phyloP scores from a whole-genome alignment of 2,797 vertebrate genomes.

The Molossus alvarezi region DNA sequence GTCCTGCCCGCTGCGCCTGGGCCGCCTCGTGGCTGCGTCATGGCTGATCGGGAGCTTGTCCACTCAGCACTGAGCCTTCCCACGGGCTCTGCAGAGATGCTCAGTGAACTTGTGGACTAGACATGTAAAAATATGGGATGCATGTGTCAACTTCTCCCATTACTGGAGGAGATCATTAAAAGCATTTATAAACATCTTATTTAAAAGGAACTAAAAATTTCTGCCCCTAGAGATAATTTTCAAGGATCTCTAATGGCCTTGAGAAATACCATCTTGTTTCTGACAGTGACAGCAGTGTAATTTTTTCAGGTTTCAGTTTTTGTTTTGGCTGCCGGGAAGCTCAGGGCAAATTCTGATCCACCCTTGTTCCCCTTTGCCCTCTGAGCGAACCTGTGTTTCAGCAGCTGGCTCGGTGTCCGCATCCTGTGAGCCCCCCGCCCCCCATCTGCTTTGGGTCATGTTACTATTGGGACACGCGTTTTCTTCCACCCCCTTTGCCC shows the following conservation, averaged over 20 bases:
- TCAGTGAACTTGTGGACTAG: background rate
- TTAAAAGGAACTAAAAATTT: background rate
- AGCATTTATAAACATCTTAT: background rate
- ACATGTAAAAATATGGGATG: background rate
- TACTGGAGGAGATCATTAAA: background rate
- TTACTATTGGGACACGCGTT: background rate
- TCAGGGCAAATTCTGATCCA: background rate
- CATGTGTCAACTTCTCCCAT: background rate
- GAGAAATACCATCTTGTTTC: background rate
- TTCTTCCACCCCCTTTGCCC: background rate
- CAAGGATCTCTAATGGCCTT: background rate
- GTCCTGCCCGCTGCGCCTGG: accelerated
- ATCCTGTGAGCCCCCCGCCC: background rate
- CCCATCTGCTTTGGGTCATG: background rate
- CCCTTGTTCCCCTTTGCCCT: background rate
- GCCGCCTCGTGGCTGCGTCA: accelerated
- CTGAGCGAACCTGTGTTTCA: background rate
- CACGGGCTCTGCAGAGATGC: background rate
- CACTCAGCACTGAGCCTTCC: background rate
- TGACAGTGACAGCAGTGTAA: background rate
- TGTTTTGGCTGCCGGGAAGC: background rate
- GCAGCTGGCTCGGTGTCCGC: accelerated
- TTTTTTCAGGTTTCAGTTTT: background rate
- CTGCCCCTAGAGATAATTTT: background rate
- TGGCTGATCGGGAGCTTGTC: no score